A percentile compares a stretch with the other conserved stretches of the same genome.
phyloP scores from a whole-genome alignment of 2,797 vertebrate genomes.

The Sus cebifrons region DNA sequence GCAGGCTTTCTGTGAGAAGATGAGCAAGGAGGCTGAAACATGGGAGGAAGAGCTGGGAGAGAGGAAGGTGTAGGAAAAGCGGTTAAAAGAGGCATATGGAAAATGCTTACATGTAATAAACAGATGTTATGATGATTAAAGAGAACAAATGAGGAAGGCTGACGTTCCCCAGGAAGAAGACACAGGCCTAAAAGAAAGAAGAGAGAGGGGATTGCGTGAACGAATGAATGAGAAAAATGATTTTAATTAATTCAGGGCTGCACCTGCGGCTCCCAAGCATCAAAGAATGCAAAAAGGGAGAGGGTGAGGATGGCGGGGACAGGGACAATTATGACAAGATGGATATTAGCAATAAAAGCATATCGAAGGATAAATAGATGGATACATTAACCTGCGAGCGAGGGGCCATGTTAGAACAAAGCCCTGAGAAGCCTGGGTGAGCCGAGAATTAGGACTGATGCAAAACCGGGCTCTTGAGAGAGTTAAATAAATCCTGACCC shows the following conservation, averaged over 20 bases:
- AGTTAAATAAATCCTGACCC: background rate
- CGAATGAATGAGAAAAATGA: background rate
- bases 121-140: background rate
- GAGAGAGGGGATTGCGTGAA: background rate
- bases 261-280: background rate
- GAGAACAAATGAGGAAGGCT: too few relatives aligned
- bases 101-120: background rate
- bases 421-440: background rate
- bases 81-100: background rate
- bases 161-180: background rate
- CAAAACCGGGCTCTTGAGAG: background rate
- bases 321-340: background rate
- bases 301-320: background rate
- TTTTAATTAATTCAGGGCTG: background rate
- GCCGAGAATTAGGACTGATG: background rate
- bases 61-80: background rate
- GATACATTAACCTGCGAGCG: background rate
- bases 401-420: background rate
- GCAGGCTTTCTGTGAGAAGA: fast-evolving
- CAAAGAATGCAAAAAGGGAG: background rate
- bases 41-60: background rate
- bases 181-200: background rate
- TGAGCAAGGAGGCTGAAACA: background rate
- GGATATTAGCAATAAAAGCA: background rate
- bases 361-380: background rate